Conservation (phyloP, 2,888 invertebrate genomes). For the Chrysomela aeneicollis region DNA sequence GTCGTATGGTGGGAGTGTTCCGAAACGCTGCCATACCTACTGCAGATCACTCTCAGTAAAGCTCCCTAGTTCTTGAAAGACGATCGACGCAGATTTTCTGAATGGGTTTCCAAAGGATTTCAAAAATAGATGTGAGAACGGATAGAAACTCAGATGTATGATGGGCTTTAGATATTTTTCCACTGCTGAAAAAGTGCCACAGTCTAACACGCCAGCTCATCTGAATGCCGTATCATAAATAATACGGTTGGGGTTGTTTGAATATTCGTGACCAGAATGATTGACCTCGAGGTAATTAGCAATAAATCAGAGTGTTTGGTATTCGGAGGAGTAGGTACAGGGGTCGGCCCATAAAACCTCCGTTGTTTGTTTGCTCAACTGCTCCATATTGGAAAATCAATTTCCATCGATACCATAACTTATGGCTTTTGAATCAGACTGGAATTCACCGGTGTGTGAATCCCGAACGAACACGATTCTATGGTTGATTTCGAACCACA, state of each 20-base stretch:
- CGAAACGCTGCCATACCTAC: too few species aligned
- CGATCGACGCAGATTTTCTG: too few species aligned
- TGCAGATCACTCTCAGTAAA: too few species aligned
- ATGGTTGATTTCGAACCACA: too few species aligned
- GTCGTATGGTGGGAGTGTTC: too few species aligned
- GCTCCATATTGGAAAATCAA: neutral
- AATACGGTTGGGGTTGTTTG: slow-evolving; percentile 46
- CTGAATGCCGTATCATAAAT: slow-evolving; percentile 52
- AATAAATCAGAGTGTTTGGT: slow-evolving; percentile 42
- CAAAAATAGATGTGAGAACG: too few species aligned
- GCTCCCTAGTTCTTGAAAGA: too few species aligned
- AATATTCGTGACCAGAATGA: slow-evolving; percentile 49
- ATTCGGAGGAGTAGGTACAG: slow-evolving; percentile 17
- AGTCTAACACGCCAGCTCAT: slow-evolving; percentile 48
- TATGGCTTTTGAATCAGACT: neutral
- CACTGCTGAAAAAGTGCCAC: slow-evolving; percentile 49
- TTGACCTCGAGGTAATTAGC: slow-evolving; percentile 47
- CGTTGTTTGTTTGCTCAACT: neutral
- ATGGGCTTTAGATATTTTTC: slow-evolving; percentile 43
- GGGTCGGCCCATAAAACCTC: slow-evolving; percentile 21
- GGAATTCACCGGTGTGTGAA: neutral
- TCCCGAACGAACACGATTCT: neutral
- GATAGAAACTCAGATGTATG: too few species aligned
- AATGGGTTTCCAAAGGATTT: too few species aligned
- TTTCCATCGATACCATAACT: neutral